These are phyloP conservation scores for Chaitophorus viminalis DNA, from an alignment of 2,888 invertebrate species.

Conservation along the genomic window DNA sequence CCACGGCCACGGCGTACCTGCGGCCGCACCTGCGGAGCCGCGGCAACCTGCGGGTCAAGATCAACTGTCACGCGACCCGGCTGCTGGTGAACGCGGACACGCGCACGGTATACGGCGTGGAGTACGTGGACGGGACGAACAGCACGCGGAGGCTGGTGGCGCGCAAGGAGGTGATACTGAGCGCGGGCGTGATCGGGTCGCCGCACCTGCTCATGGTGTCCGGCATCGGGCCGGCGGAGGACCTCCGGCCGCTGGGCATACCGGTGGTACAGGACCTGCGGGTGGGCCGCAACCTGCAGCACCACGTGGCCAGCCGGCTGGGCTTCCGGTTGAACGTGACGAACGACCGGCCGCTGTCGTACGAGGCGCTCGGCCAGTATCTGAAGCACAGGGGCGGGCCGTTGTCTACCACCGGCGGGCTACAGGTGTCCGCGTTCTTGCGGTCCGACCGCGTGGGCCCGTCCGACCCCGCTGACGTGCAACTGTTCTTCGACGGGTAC, in stretches of 20 bases:
- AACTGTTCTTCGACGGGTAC: constrained; percentile 68
- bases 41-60: constrained; percentile 67
- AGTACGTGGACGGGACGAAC: constrained; percentile 71
- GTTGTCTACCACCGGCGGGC: constrained; percentile 68
- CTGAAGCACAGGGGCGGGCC: constrained; percentile 67
- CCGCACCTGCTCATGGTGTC: constrained; percentile 79
- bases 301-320: constrained; percentile 69
- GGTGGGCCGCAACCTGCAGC: constrained; percentile 72
- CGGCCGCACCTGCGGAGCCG: constrained; percentile 66
- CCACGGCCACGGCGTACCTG: constrained; percentile 71
- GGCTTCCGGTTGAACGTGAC: constrained; percentile 64
- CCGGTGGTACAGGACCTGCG: constrained; percentile 68
- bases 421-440: constrained; percentile 68
- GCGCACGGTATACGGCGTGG: constrained; percentile 78
- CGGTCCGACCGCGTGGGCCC: constrained; percentile 66
- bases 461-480: constrained; percentile 67
- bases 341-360: constrained; percentile 64
- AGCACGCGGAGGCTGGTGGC: constrained; percentile 70
- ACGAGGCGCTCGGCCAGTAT: constrained; percentile 67
- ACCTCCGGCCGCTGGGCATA: constrained; percentile 69
- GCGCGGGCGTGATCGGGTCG: constrained; percentile 75
- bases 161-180: constrained; percentile 74
- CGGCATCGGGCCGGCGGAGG: constrained; percentile 72
- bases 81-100: constrained; percentile 69
- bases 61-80: constrained; percentile 70